These are phyloP conservation scores for Zaprionus tsacasi DNA, from an alignment of 1,140 invertebrate species.

Conservation along the genomic window DNA sequence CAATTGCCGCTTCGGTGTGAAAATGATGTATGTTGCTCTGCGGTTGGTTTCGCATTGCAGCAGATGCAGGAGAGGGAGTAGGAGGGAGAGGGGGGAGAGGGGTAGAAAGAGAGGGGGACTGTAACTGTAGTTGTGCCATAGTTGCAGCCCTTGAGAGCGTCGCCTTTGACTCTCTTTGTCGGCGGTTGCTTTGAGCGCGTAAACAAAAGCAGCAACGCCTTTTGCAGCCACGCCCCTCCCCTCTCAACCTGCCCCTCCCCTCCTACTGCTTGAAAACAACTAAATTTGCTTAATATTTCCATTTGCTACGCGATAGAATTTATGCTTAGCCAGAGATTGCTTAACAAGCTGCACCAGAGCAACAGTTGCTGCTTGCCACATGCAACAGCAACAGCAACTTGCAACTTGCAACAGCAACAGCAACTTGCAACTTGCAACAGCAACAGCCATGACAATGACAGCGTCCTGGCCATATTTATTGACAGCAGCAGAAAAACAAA, in stretches of 20 bases:
- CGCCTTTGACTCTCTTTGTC: constrained; percentile 52
- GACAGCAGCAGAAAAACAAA: constrained; percentile 51
- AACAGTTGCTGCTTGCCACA: constrained; percentile 23
- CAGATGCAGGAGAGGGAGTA: not conserved
- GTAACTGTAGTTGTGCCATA: not conserved
- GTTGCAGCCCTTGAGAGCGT: not conserved
- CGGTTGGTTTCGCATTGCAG: constrained; percentile 67
- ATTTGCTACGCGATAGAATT: constrained; percentile 76
- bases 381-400: too few species aligned
- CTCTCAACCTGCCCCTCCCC: not conserved
- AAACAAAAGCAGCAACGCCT: constrained; percentile 29
- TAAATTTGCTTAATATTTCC: constrained; percentile 79
- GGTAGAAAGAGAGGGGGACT: not conserved
- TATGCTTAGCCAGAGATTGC: constrained; percentile 51
- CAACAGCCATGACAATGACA: constrained; percentile 70
- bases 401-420: constrained; percentile 5
- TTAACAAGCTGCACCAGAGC: constrained; percentile 29
- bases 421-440: constrained; percentile 11
- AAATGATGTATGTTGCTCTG: constrained; percentile 79
- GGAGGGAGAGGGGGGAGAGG: not conserved
- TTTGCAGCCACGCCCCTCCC: not conserved
- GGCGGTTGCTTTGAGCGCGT: constrained; percentile 66
- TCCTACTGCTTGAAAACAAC: constrained; percentile 36
- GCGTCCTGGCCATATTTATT: constrained; percentile 73
- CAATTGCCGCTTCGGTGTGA: constrained; percentile 78